A percentile compares a stretch with the other conserved stretches of the same genome.
phyloP scores from a whole-genome alignment of 2,888 invertebrate genomes.

The Holacanthella duospinosa region DNA sequence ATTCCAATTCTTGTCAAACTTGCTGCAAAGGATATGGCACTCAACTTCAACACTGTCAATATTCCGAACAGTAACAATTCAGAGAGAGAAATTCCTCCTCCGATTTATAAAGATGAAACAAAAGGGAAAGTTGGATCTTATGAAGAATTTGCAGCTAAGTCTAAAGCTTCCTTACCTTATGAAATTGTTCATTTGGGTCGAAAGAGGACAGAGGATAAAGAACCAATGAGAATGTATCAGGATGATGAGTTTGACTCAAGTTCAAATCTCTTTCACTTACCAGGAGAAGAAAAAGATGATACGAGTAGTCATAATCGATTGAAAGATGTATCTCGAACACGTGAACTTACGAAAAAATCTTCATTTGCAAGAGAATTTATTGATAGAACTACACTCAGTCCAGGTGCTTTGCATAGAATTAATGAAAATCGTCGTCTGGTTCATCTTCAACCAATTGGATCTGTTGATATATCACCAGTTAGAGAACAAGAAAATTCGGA shows the following conservation, averaged over 20 bases:
- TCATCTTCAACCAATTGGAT: slow-evolving; percentile 22
- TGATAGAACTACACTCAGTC: slow-evolving; percentile 10
- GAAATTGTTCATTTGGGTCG: neutral
- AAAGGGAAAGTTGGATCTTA: no score
- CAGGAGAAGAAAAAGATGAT: neutral
- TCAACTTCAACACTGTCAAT: no score
- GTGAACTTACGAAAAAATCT: neutral
- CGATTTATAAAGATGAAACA: neutral
- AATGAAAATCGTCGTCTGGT: slow-evolving; percentile 21
- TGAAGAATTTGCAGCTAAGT: neutral
- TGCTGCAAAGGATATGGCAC: neutral
- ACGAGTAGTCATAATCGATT: no score
- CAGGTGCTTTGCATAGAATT: slow-evolving; percentile 12
- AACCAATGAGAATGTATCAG: no score
- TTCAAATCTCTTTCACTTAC: neutral
- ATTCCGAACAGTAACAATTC: no score
- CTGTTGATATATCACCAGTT: no score
- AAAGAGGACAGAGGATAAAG: no score
- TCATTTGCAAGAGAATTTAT: slow-evolving; percentile 10
- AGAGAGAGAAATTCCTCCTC: no score
- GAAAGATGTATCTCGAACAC: no score
- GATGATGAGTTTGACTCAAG: neutral
- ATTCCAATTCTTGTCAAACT: neutral
- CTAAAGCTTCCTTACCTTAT: neutral
- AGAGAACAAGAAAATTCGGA: no score